Conservation (phyloP, 2,113 vertebrate genomes). For the Centropus unirufus region DNA sequence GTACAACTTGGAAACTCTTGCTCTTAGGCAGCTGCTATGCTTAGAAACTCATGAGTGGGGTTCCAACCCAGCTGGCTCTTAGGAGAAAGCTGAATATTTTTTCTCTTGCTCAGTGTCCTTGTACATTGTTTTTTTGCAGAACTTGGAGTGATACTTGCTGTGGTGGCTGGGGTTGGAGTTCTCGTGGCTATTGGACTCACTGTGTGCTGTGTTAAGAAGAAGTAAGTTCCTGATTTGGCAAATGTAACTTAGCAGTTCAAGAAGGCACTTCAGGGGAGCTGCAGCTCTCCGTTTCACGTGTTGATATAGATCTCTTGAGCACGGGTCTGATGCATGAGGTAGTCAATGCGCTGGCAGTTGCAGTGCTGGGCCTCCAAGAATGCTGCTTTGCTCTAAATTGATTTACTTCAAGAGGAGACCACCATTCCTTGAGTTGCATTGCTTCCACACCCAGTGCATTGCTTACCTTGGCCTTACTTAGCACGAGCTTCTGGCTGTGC, state of each 20-base stretch:
- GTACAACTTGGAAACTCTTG: background rate
- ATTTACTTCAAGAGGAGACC: background rate
- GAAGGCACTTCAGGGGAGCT: background rate
- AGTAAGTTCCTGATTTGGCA: constrained; percentile 75
- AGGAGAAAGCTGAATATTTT: background rate
- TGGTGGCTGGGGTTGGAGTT: constrained; percentile 71
- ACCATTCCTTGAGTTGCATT: background rate
- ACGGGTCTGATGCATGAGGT: background rate
- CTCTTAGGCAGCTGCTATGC: background rate
- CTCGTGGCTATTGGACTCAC: constrained; percentile 72
- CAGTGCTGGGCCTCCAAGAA: background rate
- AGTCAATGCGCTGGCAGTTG: background rate
- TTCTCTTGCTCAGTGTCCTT: background rate
- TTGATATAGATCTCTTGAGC: background rate
- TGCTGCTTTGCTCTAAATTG: background rate
- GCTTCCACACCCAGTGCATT: background rate
- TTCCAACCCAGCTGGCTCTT: background rate
- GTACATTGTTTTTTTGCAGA: constrained; percentile 72
- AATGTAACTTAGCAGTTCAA: background rate
- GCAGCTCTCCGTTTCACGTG: background rate
- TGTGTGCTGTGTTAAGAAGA: constrained; percentile 77
- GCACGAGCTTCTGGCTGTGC: background rate
- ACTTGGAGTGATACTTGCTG: constrained; percentile 67
- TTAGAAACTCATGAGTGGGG: background rate
- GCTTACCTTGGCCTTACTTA: background rate